phyloP scores from a whole-genome alignment of 2,888 invertebrate species.

The Dichetophora obliterata region DNA sequence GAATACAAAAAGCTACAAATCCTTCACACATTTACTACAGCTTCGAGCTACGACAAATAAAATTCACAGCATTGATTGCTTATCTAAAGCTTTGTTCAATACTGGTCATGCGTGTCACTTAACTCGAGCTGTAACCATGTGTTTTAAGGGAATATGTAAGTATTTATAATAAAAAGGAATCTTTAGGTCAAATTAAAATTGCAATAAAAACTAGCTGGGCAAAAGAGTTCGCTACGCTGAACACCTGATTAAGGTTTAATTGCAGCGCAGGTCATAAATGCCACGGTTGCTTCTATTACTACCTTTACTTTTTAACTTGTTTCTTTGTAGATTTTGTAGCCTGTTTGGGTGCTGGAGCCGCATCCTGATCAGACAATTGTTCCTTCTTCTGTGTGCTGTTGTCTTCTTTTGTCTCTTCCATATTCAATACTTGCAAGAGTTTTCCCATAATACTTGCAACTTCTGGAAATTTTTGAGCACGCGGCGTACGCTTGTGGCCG shows the following conservation, averaged over 20 bases:
- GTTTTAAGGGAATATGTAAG: not conserved
- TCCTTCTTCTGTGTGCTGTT: not conserved
- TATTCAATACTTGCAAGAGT: slow-evolving; percentile 38
- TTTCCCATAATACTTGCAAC: slow-evolving; percentile 46
- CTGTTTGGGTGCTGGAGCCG: not conserved
- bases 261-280: slow-evolving; percentile 36
- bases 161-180: not conserved
- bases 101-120: slow-evolving; percentile 51
- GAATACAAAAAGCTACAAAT: not conserved
- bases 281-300: slow-evolving; percentile 30
- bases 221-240: not conserved
- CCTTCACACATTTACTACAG: not conserved
- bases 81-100: slow-evolving; percentile 51
- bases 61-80: slow-evolving; percentile 49
- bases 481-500: slow-evolving; percentile 64
- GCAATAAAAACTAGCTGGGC: not conserved
- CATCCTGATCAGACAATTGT: not conserved
- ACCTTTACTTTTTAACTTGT: slow-evolving; percentile 20
- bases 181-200: not conserved
- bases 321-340: not conserved
- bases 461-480: slow-evolving; percentile 64
- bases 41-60: slow-evolving; percentile 14
- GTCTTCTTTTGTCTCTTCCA: not conserved
- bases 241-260: slow-evolving; percentile 11
- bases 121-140: not conserved